Base-by-base conservation (phyloP, 2,797 vertebrate genomes). In the Anableps anableps region DNA sequence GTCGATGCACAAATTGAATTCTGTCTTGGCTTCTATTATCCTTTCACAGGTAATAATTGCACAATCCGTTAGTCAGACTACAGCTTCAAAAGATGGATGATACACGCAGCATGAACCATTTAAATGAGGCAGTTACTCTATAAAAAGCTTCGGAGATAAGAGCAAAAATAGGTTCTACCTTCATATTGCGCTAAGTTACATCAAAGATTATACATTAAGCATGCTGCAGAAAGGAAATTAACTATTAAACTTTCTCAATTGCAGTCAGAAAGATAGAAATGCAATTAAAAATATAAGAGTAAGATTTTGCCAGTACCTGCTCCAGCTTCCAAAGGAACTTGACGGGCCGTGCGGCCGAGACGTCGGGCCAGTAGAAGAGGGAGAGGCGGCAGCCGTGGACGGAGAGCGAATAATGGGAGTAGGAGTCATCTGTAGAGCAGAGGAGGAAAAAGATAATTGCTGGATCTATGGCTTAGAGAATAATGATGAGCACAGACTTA, bases 291-390 rank as follows among this genome's bases (percentile, higher is more conserved):
- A 11, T 19, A 55, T 29, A 2, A 29, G n/a, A 75, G 80, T 9
- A 70, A 80, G 29, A 64, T 17, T 85, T 85, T 76, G 70, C 50
- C 76, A 91, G 95, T 95, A 99, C 98, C 98, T 99, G 98, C 90
- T 99, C 98, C 85, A 99, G 95, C 94, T 99, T 99, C 98, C 98
- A 99, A 84, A 99, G 96, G 94, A 99, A 99, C 92, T 99, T 99
- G 91, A 99, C 98, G 0, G 98, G 98, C 62, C 97, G 97, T 0
- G 98, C 97, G 0, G 97, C 97, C 1, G 97, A 97, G 76, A 99
- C 96, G 76, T 99, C 93, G 0, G 98, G 97, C 98, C 98, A 99
- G 91, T 99, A 99, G 88, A 99, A 98, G 85, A 99, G 98, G 73
- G 98, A 97, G 64, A 99, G 97, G 43, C 98, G 96, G 90, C 98